Percentiles rank a stretch among this genome's conserved stretches.
Evolutionary conservation across 92 coral and sea anemone genomes (phyloP).

Genomic region (Montipora capitata): DNA sequence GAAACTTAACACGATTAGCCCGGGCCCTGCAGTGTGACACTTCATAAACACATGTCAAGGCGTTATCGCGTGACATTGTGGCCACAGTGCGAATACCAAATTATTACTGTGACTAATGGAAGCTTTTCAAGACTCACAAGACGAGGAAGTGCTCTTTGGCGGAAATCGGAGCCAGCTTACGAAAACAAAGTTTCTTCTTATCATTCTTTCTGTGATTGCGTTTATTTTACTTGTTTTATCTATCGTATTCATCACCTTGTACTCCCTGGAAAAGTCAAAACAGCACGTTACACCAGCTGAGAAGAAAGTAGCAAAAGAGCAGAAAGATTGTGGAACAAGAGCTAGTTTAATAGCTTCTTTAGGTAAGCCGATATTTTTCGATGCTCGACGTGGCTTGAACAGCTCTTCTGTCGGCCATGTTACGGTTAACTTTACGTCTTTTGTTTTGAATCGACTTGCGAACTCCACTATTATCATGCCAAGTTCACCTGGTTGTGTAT

Average conservation of each 20-base stretch:
- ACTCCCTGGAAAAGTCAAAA: slow-evolving; percentile 31
- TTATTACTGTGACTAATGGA: background rate
- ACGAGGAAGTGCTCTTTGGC: background rate
- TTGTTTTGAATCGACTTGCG: too few relatives aligned
- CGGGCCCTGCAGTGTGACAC: too few relatives aligned
- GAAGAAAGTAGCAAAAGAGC: background rate
- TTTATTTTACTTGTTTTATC: slow-evolving; percentile 37
- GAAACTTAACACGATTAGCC: background rate
- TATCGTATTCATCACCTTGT: slow-evolving; percentile 42
- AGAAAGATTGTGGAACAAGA: slow-evolving; percentile 35
- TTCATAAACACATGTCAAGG: too few relatives aligned
- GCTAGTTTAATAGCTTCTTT: slow-evolving; percentile 17
- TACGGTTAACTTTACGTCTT: too few relatives aligned
- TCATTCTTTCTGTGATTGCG: background rate
- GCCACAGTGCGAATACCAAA: too few relatives aligned
- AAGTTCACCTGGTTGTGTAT: too few relatives aligned
- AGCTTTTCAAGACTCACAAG: background rate
- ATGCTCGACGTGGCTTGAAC: too few relatives aligned
- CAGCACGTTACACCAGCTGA: background rate
- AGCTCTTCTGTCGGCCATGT: background rate
- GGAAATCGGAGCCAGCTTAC: background rate
- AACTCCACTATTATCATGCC: too few relatives aligned
- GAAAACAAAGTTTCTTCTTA: background rate
- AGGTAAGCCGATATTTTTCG: slow-evolving; percentile 18
- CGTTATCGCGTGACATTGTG: too few relatives aligned